Evolutionary conservation across 2,888 invertebrate genomes (phyloP).

Genomic region (Steromphala cineraria): DNA sequence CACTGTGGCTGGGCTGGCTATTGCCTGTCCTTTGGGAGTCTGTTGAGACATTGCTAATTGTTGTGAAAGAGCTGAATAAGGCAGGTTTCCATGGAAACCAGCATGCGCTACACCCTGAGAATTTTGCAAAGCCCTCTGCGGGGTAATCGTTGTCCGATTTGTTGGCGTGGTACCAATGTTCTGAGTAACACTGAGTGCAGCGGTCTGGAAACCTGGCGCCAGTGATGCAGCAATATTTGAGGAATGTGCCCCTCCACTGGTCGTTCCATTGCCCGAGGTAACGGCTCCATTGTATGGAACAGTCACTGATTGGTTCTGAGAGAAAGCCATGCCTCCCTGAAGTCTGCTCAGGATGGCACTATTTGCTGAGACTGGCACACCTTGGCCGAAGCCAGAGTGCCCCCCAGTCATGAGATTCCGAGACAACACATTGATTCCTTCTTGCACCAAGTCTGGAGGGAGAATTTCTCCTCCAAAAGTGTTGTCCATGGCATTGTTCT

Average conservation of each 20-base stretch:
- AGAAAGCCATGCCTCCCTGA: background rate
- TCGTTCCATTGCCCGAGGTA: background rate
- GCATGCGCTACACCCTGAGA: conserved; percentile 22
- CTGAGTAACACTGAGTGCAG: background rate
- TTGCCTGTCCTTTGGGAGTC: conserved; percentile 14
- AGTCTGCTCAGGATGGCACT: background rate
- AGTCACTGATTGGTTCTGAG: background rate
- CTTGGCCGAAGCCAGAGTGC: background rate
- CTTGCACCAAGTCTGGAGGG: background rate
- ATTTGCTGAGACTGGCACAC: background rate
- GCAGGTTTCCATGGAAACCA: conserved; percentile 14
- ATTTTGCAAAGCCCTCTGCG: conserved; percentile 1
- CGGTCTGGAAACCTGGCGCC: conserved; percentile 6
- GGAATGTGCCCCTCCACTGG: background rate
- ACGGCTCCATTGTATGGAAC: background rate
- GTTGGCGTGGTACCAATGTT: conserved; percentile 21
- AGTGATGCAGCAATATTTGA: background rate
- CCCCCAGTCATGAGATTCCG: background rate
- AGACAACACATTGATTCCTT: conserved; percentile 1
- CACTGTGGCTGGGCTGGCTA: conserved; percentile 9
- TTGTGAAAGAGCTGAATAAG: conserved; percentile 20
- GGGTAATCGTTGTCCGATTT: conserved; percentile 9
- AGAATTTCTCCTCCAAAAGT: background rate
- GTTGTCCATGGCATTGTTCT: conserved; percentile 6
- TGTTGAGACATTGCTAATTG: conserved; percentile 16